Conservation (phyloP, 64 coral and sea anemone species). For the Pocillopora verrucosa region DNA sequence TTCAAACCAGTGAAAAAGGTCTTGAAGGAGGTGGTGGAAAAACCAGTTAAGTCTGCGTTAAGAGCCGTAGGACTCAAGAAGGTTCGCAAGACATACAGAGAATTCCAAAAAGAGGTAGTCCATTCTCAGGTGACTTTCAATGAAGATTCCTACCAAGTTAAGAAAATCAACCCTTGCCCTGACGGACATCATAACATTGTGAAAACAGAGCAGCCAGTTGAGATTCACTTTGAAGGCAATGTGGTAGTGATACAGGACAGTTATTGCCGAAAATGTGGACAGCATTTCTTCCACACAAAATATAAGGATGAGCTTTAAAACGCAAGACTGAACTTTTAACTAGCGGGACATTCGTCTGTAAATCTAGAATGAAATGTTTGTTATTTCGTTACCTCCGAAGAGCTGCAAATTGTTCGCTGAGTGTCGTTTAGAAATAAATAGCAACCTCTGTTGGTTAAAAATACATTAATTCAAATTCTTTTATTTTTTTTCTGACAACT, state of each 20-base stretch:
- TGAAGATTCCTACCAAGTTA: conserved; percentile 52
- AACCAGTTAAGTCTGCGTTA: conserved; percentile 42
- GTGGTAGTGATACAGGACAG: conserved; percentile 66
- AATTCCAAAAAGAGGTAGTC: conserved; percentile 46
- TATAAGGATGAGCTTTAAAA: conserved; percentile 58
- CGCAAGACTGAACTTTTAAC: too few species aligned
- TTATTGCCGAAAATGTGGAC: conserved; percentile 77
- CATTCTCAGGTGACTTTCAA: conserved; percentile 71
- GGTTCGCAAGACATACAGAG: conserved; percentile 62
- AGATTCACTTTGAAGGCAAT: conserved; percentile 62
- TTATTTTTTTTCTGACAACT: too few species aligned
- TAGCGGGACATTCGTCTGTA: too few species aligned
- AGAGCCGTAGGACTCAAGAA: conserved; percentile 54
- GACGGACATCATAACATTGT: conserved; percentile 74
- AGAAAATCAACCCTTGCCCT: conserved; percentile 59
- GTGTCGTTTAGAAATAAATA: too few species aligned
- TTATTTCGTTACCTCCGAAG: too few species aligned
- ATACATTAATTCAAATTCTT: too few species aligned
- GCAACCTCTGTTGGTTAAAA: too few species aligned
- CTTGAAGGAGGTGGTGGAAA: conserved; percentile 55
- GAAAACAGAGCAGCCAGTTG: conserved; percentile 59
- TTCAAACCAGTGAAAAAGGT: conserved; percentile 60
- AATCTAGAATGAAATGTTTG: too few species aligned
- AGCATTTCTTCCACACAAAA: conserved; percentile 51
- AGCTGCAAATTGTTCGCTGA: too few species aligned